These are phyloP conservation scores for Amphilophus citrinellus DNA, from an alignment of 2,113 vertebrate species.

Conservation along the genomic window DNA sequence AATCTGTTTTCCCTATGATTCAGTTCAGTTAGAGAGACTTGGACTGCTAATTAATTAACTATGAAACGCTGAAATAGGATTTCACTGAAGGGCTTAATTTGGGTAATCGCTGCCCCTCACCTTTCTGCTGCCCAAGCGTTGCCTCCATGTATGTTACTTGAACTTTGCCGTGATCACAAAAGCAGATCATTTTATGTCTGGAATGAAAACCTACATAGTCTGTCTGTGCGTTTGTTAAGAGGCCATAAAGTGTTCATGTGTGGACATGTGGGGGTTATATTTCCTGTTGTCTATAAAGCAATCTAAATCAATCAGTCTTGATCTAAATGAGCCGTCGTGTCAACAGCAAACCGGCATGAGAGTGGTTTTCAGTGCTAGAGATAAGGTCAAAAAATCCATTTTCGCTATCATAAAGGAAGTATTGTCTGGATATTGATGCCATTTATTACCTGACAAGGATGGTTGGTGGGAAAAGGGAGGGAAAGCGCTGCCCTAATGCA, in stretches of 20 bases:
- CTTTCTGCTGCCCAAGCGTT: background rate
- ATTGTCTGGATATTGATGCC: conserved; percentile 72
- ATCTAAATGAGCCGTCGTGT: conserved; percentile 71
- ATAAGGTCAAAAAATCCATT: conserved; percentile 79
- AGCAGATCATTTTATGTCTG: conserved; percentile 20
- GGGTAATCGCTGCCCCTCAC: conserved; percentile 38
- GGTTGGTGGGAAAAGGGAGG: conserved; percentile 37
- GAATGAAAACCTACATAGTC: background rate
- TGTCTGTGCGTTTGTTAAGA: background rate
- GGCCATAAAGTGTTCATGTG: conserved; percentile 13
- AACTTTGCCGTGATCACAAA: conserved; percentile 39
- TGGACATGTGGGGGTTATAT: conserved; percentile 5
- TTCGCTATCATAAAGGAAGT: conserved; percentile 69
- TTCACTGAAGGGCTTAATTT: conserved; percentile 62
- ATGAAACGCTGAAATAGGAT: conserved; percentile 57
- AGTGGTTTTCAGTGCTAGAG: conserved; percentile 64
- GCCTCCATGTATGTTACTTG: background rate
- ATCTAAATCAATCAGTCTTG: conserved; percentile 69
- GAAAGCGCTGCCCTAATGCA: conserved; percentile 54
- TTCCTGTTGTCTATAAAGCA: conserved; percentile 60
- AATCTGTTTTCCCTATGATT: conserved; percentile 68
- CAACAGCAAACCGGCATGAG: conserved; percentile 64
- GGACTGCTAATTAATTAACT: conserved; percentile 75
- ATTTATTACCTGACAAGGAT: conserved; percentile 74
- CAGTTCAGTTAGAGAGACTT: conserved; percentile 51